These are phyloP conservation scores for Copidosoma floridanum DNA, from an alignment of 1,140 invertebrate genomes.

Conservation along the genomic window DNA sequence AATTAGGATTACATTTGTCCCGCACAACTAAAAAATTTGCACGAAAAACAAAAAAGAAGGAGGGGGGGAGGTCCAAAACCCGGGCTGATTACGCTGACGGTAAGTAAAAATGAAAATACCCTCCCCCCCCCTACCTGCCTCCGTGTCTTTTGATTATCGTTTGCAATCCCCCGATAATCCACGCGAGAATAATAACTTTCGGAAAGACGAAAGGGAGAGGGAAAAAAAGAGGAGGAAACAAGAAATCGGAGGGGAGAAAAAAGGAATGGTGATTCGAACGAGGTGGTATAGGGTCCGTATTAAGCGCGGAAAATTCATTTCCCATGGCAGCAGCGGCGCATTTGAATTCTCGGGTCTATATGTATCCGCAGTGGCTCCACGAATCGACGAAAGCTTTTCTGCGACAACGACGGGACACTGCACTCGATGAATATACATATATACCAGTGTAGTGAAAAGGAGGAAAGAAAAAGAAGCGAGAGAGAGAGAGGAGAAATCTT, in stretches of 20 bases:
- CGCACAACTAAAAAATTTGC: too few relatives aligned
- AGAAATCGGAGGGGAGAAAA: background rate
- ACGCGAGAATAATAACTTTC: constrained; percentile 11
- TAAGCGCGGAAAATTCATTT: constrained; percentile 16
- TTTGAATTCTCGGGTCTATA: constrained; percentile 15
- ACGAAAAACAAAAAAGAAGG: too few relatives aligned
- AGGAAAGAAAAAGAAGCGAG: too few relatives aligned
- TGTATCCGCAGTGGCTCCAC: background rate
- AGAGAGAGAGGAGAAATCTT: background rate
- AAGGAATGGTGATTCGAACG: background rate
- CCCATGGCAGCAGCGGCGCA: background rate
- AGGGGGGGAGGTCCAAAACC: too few relatives aligned
- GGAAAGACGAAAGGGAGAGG: background rate
- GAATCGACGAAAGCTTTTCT: background rate
- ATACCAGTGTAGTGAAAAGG: too few relatives aligned
- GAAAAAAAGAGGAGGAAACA: background rate
- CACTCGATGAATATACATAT: too few relatives aligned
- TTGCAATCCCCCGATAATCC: background rate
- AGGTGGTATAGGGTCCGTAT: constrained; percentile 3
- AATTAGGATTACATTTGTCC: background rate
- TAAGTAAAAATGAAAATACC: too few relatives aligned
- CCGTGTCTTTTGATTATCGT: background rate
- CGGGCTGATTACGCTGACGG: too few relatives aligned
- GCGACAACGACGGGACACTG: too few relatives aligned
- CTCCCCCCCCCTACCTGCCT: too few relatives aligned